Evolutionary conservation across 1,140 invertebrate species (phyloP).

Genomic region (Cryptotermes secundus): DNA sequence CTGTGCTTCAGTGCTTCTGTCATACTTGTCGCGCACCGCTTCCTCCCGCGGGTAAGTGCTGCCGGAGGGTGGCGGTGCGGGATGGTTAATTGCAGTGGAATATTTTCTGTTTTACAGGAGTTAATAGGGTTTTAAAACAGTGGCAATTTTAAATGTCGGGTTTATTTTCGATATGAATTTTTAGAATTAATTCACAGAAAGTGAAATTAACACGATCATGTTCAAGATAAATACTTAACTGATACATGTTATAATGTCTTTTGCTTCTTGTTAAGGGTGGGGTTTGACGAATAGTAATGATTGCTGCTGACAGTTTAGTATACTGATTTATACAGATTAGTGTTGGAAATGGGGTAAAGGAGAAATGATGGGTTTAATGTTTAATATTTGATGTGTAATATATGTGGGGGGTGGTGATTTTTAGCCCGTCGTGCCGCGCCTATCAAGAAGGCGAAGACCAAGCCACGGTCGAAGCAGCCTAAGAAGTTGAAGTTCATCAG

Average conservation of each 20-base stretch:
- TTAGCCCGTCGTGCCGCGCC: slow-evolving; percentile 45
- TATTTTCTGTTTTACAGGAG: no score
- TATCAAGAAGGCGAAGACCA: slow-evolving; percentile 68
- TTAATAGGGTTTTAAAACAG: no score
- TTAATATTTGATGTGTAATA: not conserved
- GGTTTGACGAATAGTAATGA: not conserved
- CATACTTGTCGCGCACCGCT: slow-evolving; percentile 81
- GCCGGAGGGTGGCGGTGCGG: not conserved
- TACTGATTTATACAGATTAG: no score
- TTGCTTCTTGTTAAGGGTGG: not conserved
- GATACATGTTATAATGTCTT: no score
- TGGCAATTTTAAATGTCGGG: no score
- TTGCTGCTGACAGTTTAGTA: no score
- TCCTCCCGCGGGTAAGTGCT: slow-evolving; percentile 45
- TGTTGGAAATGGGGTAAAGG: not conserved
- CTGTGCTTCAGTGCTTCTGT: slow-evolving; percentile 86
- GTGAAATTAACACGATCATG: no score
- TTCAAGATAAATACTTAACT: no score
- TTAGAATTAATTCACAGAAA: no score
- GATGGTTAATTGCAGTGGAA: not conserved
- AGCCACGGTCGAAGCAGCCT: slow-evolving; percentile 73
- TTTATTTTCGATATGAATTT: no score
- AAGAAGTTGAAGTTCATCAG: slow-evolving; percentile 88
- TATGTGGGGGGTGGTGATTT: not conserved
- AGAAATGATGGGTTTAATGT: not conserved